A percentile compares a stretch with the other conserved stretches of the same genome.
Evolutionary conservation across 2,797 vertebrate species (phyloP).

Genomic region (Galago senegalensis): DNA sequence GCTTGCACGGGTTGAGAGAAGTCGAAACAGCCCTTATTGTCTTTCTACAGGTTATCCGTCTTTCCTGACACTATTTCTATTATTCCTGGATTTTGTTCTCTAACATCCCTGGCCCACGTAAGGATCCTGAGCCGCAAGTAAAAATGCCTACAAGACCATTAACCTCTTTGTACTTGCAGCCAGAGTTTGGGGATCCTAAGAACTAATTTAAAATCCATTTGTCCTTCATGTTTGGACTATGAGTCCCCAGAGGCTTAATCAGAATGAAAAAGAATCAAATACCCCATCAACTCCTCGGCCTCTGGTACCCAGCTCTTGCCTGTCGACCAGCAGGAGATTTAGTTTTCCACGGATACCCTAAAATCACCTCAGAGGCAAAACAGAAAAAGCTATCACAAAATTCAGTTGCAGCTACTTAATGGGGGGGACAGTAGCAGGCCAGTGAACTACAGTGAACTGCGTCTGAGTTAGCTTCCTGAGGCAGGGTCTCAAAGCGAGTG

Average conservation of each 20-base stretch:
- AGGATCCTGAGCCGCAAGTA: constrained; percentile 45
- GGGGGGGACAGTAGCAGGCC: background rate
- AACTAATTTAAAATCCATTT: constrained; percentile 80
- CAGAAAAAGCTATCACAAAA: background rate
- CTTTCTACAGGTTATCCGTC: background rate
- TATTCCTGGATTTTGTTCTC: constrained; percentile 12
- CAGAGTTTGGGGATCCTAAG: constrained; percentile 59
- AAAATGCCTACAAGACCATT: constrained; percentile 60
- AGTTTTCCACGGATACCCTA: constrained; percentile 49
- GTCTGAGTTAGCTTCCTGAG: background rate
- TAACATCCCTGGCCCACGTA: background rate
- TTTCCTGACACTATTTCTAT: constrained; percentile 7
- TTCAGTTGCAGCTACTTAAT: background rate
- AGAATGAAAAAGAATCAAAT: constrained; percentile 78
- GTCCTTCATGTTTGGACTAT: constrained; percentile 74
- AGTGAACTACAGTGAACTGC: background rate
- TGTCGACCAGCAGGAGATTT: constrained; percentile 30
- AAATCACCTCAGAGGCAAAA: constrained; percentile 50
- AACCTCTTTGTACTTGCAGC: constrained; percentile 69
- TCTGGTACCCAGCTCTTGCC: constrained; percentile 45
- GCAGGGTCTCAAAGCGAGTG: background rate
- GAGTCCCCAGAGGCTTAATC: constrained; percentile 79
- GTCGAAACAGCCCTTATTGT: background rate
- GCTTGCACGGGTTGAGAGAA: background rate
- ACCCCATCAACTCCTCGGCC: background rate